A percentile compares a stretch with the other conserved stretches of the same genome.
Conservation (phyloP, 2,113 vertebrate genomes). For the Tyrannus savana region DNA sequence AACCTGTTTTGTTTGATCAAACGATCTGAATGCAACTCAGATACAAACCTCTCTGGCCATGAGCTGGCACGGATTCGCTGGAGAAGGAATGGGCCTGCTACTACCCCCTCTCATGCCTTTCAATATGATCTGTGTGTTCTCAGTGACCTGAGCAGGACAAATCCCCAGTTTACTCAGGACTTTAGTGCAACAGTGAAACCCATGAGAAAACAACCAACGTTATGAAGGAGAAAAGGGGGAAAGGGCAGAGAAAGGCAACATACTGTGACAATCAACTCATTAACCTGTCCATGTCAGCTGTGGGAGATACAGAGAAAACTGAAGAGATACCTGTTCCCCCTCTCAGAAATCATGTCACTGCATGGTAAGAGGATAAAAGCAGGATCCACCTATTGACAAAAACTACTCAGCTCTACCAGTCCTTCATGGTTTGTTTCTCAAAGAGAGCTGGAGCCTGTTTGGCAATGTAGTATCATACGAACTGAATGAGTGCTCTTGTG, state of each 20-base stretch:
- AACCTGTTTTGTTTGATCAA: background rate
- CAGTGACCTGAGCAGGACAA: background rate
- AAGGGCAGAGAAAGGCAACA: background rate
- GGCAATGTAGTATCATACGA: background rate
- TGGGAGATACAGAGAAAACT: background rate
- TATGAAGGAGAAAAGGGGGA: background rate
- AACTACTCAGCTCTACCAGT: background rate
- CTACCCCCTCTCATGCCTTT: background rate
- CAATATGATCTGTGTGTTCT: fast-evolving
- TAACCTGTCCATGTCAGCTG: background rate
- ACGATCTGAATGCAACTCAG: background rate
- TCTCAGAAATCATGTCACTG: background rate
- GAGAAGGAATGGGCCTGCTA: background rate
- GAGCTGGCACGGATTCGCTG: background rate
- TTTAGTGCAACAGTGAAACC: background rate
- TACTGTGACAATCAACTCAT: background rate
- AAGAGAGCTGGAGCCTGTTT: background rate
- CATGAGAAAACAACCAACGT: fast-evolving
- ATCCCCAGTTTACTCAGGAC: background rate
- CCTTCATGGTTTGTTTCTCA: background rate
- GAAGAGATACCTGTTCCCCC: background rate
- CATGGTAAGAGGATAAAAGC: background rate
- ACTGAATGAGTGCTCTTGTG: background rate
- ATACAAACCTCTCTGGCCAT: background rate
- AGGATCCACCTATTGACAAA: background rate